Evolutionary conservation across 2,888 invertebrate genomes (phyloP), one percentile per base, ranked within the genome.

Genomic region (Sympetrum striolatum): DNA sequence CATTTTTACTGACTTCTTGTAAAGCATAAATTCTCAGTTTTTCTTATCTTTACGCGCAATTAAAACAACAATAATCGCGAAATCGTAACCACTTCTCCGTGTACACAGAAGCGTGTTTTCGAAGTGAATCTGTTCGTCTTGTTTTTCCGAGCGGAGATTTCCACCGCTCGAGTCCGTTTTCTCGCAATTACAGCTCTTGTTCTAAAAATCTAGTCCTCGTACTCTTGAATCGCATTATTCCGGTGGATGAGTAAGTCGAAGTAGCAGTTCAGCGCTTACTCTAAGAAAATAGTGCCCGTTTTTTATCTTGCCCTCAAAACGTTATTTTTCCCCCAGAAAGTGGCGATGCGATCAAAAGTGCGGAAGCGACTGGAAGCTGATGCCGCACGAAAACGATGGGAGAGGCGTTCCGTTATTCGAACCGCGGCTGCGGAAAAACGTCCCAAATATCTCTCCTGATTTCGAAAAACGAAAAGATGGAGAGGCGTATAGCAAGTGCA

Each of bases 391-490:
- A 60, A 37, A 35, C 25, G 37, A 86, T 39, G n/a, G 53, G 60
- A 86, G 60, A n/a, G 37, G 60, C 86, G 25, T 22, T 37, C 86
- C 86, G 86, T 86, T 86, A 86, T 37, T 86, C 86, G 60, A 86
- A 86, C 64, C 86, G 37, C 60, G 37, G 60, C 15, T 35, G 80
- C 60, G 86, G 37, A 60, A 37, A 86, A 60, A 60, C 86, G 60
- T 25, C 3, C 64, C 39, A 37, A 31, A 73, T 73, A 31, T 73
- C 73, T 73, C 25, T 14, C 25, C 31, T 12, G 25, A 31, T 73
- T 73, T 73, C 25, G 73, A 73, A 73, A 73, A 73, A 73, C 73
- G 73, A 73, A 31, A 31, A 31, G 31, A 73, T 73, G 8, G 22
- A 73, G 73, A 73, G 73, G 31, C 25, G 73, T 22, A 18, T 53